Evolutionary conservation across 2,888 invertebrate genomes (phyloP).

Genomic region (Rhamphomyia laevipes): DNA sequence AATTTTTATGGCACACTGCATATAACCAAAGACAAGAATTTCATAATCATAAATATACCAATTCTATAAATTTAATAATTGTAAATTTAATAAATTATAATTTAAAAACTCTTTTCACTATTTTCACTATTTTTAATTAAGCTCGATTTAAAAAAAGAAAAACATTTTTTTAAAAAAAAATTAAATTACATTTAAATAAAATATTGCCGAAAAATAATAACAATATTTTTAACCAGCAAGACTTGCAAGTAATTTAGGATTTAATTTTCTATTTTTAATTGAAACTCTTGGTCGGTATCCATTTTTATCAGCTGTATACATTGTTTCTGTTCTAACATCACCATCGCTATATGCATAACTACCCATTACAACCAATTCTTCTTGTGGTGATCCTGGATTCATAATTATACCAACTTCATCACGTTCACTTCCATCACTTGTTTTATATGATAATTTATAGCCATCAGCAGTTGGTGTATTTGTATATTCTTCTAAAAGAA

Average conservation of each 20-base stretch:
- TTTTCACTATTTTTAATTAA: too few species aligned
- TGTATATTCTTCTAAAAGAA: not conserved
- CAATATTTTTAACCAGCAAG: constrained; percentile 16
- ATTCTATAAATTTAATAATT: too few species aligned
- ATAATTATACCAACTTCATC: constrained; percentile 33
- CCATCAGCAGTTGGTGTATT: not conserved
- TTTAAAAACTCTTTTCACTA: too few species aligned
- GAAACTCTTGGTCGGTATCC: constrained; percentile 31
- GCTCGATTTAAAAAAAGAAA: too few species aligned
- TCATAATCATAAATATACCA: too few species aligned
- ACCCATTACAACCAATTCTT: constrained; percentile 34
- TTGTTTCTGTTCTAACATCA: constrained; percentile 28
- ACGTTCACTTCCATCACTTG: constrained; percentile 30
- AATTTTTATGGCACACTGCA: too few species aligned
- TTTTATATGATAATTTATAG: constrained; percentile 17
- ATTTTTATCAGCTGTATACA: constrained; percentile 37
- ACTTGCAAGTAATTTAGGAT: constrained; percentile 16
- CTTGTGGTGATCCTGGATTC: constrained; percentile 31
- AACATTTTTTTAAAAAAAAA: too few species aligned
- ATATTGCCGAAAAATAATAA: too few species aligned
- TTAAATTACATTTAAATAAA: too few species aligned
- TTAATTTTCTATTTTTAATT: constrained; percentile 28
- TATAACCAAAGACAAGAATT: too few species aligned
- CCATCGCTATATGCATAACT: constrained; percentile 25
- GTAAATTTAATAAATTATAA: too few species aligned